Evolutionary conservation across 2,888 invertebrate species (phyloP), one percentile per base, ranked within the genome.

Genomic region (Pristionchus entomophagus): DNA sequence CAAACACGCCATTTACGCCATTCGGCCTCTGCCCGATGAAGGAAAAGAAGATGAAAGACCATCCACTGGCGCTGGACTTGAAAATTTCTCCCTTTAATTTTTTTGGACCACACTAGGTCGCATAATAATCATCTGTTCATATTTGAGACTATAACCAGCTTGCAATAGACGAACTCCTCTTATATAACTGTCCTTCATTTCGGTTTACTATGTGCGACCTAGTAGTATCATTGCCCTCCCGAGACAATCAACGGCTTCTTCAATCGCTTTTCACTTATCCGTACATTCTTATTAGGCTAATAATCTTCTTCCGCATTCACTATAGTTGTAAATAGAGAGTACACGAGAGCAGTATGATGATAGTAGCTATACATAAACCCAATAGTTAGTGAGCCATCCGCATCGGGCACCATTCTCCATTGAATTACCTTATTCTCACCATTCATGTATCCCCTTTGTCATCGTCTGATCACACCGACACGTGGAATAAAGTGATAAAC

Each of bases 1-100:
- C 19, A 93, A 93, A 86, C 86, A 87, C 41, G 92, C 92, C 22
- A 93, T 93, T 77, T 88, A 91, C 53, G 88, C 90, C 8, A 85
- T 92, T n/a, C 88, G 89, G 17, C 90, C 89, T 29, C 82, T 89
- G 0, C 83, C 87, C 17, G 86, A 88, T 29, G 82, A 86, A n/a
- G 80, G 35, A n/a, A 38, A 65, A 35, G 73, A 73, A 45, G 73
- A 41, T 1, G 22, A 22, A 10, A 14, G 65, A 35, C 65, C 65
- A 29, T 38, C 73, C 12, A 45, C n/a, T 12, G 73, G 73, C 22
- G 73, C 73, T 6, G 73, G 73, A n/a, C 22, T 73, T 10, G 73
- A 73, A 32, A 73, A 73, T 41, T 73, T 73, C 45, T 73, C 73
- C 10, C 73, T 41, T 1, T 73, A 26, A 73, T n/a, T n/a, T n/a